Evolutionary conservation across 2,797 vertebrate species (phyloP), one percentile per base, ranked within the genome.

Genomic region (Coregonus sp.): DNA sequence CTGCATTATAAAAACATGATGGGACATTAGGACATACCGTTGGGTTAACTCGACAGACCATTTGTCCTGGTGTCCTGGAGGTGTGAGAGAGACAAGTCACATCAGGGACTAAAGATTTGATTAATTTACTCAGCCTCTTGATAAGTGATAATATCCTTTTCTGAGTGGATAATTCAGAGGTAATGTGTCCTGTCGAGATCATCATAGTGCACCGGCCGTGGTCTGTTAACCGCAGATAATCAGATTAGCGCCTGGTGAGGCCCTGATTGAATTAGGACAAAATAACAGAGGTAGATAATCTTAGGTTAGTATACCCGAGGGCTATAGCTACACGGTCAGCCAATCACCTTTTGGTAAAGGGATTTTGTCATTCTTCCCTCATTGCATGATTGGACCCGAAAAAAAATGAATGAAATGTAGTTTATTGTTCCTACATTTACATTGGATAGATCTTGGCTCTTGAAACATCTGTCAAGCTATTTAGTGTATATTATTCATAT

Each of bases 201-300:
- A 83, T 70, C 87, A 90, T 92, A 88, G 18, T 16, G 80, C 84
- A 78, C 73, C 72, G 80, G 80, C 59, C 70, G 40, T 12, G 81
- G 86, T 89, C 87, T 84, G 89, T 88, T 91, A 89, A 90, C 89
- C 77, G 83, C 86, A 91, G 91, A 92, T 93, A 92, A 93, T 89
- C 76, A 87, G 90, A 92, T 92, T 90, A 92, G 69, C 74, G 80
- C 76, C 76, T 50, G 71, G 83, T 77, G 84, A 20, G 5, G 84
- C 76, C 83, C 84, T 90, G 89, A 92, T 86, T 81, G 86, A 92
- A 91, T 92, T 91, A 90, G 79, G 5, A 82, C 86, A 81, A 77
- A 87, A 88, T 90, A 85, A 82, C 79, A 75, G 76, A 79, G 81
- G 75, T 69, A 72, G 81, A 90, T 87, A 78, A 82, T 91, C 86